These are phyloP conservation scores for Melipona quadrifasciata DNA, from an alignment of 1,140 invertebrate species.

Conservation along the genomic window DNA sequence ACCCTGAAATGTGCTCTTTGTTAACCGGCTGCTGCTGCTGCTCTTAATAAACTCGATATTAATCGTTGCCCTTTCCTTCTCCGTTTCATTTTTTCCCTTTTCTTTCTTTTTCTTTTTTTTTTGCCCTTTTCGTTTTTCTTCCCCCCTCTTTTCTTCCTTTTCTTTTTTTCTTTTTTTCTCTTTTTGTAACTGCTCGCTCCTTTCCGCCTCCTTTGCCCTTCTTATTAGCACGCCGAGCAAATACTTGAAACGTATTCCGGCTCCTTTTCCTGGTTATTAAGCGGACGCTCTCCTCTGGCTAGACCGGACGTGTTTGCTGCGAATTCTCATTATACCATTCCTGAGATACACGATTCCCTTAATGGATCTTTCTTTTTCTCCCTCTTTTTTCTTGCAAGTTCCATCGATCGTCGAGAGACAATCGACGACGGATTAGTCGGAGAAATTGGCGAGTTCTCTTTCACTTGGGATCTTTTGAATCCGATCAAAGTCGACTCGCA, in stretches of 20 bases:
- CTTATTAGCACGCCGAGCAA: conserved; percentile 46
- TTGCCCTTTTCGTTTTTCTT: not conserved
- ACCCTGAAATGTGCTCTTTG: conserved; percentile 25
- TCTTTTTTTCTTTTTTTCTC: not conserved
- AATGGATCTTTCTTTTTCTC: not conserved
- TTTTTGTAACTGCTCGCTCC: not conserved
- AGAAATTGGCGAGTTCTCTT: no score
- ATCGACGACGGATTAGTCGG: no score
- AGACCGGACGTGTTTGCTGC: conserved; percentile 27
- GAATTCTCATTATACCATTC: conserved; percentile 34
- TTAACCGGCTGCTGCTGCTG: not conserved
- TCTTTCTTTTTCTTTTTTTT: not conserved
- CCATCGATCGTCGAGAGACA: no score
- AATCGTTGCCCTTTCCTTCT: conserved; percentile 25
- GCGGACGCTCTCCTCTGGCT: not conserved
- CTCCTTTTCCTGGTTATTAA: conserved; percentile 40
- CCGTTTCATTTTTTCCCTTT: not conserved
- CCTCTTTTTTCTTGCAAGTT: no score
- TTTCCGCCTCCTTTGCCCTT: conserved; percentile 1
- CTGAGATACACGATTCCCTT: conserved; percentile 3
- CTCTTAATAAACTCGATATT: conserved; percentile 50
- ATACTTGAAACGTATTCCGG: conserved; percentile 42
- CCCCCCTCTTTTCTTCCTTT: not conserved
- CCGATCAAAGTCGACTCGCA: no score
- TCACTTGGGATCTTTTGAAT: no score